Percentiles rank a stretch among this genome's conserved stretches.
phyloP scores from a whole-genome alignment of 1,140 invertebrate species.

The Eciton burchellii region DNA sequence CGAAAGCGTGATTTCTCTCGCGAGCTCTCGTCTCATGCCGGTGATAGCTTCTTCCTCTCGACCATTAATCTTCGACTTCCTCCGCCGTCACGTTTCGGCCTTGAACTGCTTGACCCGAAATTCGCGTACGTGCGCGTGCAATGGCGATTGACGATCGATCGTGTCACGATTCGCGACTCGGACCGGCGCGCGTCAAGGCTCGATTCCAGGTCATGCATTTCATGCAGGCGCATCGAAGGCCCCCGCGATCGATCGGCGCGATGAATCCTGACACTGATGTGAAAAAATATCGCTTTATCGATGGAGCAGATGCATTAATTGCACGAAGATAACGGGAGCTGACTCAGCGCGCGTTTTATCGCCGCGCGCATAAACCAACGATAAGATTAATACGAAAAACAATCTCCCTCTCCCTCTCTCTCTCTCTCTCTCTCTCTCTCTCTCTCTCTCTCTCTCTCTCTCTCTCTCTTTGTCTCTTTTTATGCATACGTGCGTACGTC shows the following conservation, averaged over 20 bases:
- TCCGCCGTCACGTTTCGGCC: slow-evolving; percentile 17
- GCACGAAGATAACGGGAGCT: neutral
- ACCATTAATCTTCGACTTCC: slow-evolving; percentile 30
- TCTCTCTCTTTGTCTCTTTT: too few species aligned
- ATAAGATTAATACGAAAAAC: neutral
- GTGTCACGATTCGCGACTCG: neutral
- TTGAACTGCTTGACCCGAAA: slow-evolving; percentile 36
- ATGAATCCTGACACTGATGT: too few species aligned
- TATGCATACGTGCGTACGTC: neutral
- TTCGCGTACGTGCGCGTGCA: neutral
- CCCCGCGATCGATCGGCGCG: neutral
- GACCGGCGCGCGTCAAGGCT: neutral
- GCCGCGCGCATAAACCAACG: neutral
- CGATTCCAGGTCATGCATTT: slow-evolving; percentile 1
- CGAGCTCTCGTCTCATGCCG: neutral
- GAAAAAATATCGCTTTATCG: neutral
- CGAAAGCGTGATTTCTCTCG: slow-evolving; percentile 25
- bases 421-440: too few species aligned
- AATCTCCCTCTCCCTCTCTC: too few species aligned
- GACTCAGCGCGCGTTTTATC: neutral
- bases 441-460: too few species aligned
- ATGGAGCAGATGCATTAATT: slow-evolving; percentile 17
- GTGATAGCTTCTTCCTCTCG: neutral
- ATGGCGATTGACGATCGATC: neutral
- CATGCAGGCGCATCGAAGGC: neutral